A percentile compares a stretch with the other conserved stretches of the same genome.
Evolutionary conservation across 2,888 invertebrate genomes (phyloP).

Genomic region (Pollenia amentaria): DNA sequence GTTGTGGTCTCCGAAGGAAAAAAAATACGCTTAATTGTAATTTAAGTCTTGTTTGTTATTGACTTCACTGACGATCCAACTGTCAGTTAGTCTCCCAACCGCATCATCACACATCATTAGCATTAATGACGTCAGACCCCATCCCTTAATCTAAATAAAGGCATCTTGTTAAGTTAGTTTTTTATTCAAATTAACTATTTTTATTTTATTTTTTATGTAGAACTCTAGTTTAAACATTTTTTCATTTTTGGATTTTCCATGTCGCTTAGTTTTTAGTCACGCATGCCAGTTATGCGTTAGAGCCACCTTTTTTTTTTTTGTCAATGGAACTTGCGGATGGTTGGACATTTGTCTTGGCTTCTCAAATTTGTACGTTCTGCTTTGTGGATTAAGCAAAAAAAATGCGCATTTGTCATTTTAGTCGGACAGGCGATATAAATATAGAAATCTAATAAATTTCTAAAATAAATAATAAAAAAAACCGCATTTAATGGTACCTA

Average conservation of each 20-base stretch:
- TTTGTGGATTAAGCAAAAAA: slow-evolving; percentile 2
- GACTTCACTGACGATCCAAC: not conserved
- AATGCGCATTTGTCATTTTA: slow-evolving; percentile 2
- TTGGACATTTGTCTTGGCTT: slow-evolving; percentile 43
- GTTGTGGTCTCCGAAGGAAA: not conserved
- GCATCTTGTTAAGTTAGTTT: slow-evolving; percentile 11
- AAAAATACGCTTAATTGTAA: not conserved
- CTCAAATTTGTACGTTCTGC: slow-evolving; percentile 52
- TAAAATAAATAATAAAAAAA: too few relatives aligned
- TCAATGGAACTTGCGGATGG: slow-evolving; percentile 51
- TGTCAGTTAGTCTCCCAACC: not conserved
- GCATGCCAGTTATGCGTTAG: slow-evolving; percentile 60
- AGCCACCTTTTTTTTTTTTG: slow-evolving; percentile 26
- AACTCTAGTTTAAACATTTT: slow-evolving; percentile 7
- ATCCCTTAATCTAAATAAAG: slow-evolving; percentile 25
- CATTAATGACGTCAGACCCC: not conserved
- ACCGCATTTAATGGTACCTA: too few relatives aligned
- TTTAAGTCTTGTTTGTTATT: slow-evolving; percentile 3
- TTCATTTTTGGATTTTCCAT: slow-evolving; percentile 19
- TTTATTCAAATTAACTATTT: not conserved
- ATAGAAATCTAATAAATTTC: not conserved
- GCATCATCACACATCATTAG: not conserved
- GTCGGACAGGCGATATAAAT: too few relatives aligned
- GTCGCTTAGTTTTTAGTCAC: slow-evolving; percentile 55
- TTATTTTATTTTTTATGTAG: not conserved